Evolutionary conservation across 2,797 vertebrate genomes (phyloP).

Genomic region (Manis pentadactyla): DNA sequence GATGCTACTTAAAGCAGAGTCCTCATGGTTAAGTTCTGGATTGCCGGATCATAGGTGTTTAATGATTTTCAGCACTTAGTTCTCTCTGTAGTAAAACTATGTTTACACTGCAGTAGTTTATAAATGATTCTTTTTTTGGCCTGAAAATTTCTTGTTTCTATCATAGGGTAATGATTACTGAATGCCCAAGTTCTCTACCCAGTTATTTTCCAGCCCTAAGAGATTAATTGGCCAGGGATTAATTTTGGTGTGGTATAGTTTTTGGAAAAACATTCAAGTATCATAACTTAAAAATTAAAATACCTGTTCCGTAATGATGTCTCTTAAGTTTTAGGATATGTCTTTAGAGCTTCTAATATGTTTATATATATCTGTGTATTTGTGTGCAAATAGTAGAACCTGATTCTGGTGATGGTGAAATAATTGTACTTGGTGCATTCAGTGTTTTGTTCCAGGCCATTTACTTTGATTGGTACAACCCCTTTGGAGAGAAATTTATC

Average conservation of each 20-base stretch:
- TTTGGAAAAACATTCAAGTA: constrained; percentile 16
- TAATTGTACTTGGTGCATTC: background rate
- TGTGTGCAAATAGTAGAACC: background rate
- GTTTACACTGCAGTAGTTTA: background rate
- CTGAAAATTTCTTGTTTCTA: background rate
- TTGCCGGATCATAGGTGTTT: background rate
- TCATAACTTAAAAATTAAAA: background rate
- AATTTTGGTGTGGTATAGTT: background rate
- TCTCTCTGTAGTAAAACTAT: background rate
- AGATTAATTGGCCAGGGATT: background rate
- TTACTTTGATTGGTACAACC: background rate
- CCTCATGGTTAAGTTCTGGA: background rate
- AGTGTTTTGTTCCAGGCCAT: background rate
- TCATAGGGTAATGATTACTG: background rate
- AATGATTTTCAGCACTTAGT: background rate
- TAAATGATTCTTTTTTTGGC: constrained; percentile 10
- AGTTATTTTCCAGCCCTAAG: background rate
- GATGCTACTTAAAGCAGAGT: constrained; percentile 21
- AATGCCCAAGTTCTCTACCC: background rate
- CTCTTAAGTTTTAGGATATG: background rate
- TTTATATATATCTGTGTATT: background rate
- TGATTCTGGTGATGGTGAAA: background rate
- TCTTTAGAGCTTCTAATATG: constrained; percentile 42
- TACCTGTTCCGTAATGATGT: background rate
- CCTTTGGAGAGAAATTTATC: background rate